Conservation (phyloP, 2,888 invertebrate species). For the Rhodophaea formosa region DNA sequence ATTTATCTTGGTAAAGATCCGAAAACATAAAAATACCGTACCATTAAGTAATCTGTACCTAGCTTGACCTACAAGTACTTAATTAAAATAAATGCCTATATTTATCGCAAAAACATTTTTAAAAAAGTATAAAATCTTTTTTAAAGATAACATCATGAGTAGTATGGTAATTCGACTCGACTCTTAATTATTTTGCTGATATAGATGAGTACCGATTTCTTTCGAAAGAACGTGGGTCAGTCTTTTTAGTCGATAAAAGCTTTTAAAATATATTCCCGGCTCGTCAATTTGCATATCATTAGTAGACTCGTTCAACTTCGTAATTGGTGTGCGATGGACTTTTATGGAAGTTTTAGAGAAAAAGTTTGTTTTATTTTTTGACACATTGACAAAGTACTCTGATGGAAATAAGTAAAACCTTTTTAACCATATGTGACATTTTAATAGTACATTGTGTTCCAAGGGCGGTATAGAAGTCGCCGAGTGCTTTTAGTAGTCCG, state of each 20-base stretch:
- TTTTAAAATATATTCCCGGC: background rate
- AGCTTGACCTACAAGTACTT: too few species aligned
- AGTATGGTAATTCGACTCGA: background rate
- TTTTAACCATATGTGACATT: too few species aligned
- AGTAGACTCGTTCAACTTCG: conserved; percentile 8
- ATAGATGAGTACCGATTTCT: background rate
- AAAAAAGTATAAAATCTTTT: too few species aligned
- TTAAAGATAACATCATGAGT: background rate
- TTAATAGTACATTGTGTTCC: too few species aligned
- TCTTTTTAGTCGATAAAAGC: background rate
- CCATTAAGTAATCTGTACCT: too few species aligned
- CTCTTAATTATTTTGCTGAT: background rate
- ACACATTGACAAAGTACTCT: background rate
- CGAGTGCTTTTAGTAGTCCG: too few species aligned
- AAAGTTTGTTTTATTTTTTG: background rate
- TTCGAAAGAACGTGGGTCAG: background rate
- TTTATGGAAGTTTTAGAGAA: background rate
- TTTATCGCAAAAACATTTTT: too few species aligned
- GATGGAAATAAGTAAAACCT: too few species aligned
- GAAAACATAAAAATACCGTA: too few species aligned
- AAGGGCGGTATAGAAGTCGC: too few species aligned
- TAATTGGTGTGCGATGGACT: conserved; percentile 2
- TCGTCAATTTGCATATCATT: conserved; percentile 3
- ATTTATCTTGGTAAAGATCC: too few species aligned
- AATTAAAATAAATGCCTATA: too few species aligned